Conservation (phyloP, 2,888 invertebrate species). For the Cheilosia scutellata region DNA sequence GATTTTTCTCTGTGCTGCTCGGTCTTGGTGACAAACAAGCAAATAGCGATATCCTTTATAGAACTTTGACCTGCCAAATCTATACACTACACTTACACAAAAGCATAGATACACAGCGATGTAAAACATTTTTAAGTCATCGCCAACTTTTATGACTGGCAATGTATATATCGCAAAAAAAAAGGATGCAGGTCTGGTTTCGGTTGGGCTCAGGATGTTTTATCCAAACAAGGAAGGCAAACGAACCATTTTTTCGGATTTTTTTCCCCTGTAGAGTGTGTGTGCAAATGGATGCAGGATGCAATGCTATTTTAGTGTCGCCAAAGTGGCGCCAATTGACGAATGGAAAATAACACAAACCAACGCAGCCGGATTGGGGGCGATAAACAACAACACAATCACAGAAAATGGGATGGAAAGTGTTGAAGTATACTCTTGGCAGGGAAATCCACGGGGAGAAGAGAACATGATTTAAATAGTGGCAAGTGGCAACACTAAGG, state of each 20-base stretch:
- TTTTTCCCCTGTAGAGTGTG: constrained; percentile 3
- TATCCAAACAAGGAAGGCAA: constrained; percentile 53
- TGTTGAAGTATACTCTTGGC: constrained; percentile 47
- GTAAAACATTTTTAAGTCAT: constrained; percentile 64
- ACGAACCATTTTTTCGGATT: constrained; percentile 44
- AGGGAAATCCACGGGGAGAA: constrained; percentile 39
- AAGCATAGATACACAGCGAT: constrained; percentile 7
- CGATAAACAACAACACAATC: constrained; percentile 51
- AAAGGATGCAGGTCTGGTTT: constrained; percentile 54
- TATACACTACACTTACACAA: constrained; percentile 1
- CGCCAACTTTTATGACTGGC: constrained; percentile 68
- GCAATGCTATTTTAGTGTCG: too few relatives aligned
- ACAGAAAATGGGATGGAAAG: constrained; percentile 16
- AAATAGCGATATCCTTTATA: constrained; percentile 64
- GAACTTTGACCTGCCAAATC: constrained; percentile 70
- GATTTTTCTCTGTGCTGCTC: constrained; percentile 61
- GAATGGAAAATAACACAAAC: constrained; percentile 72
- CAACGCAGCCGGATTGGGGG: constrained; percentile 58
- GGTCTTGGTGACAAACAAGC: constrained; percentile 70
- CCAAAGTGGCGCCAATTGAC: constrained; percentile 74
- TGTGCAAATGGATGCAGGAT: constrained; percentile 61
- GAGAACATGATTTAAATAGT: constrained; percentile 64
- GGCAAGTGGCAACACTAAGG: constrained; percentile 40
- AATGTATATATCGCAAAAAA: constrained; percentile 29
- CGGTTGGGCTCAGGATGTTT: constrained; percentile 70